Conservation (phyloP, 2,797 vertebrate genomes). For the Protonibea diacanthus region DNA sequence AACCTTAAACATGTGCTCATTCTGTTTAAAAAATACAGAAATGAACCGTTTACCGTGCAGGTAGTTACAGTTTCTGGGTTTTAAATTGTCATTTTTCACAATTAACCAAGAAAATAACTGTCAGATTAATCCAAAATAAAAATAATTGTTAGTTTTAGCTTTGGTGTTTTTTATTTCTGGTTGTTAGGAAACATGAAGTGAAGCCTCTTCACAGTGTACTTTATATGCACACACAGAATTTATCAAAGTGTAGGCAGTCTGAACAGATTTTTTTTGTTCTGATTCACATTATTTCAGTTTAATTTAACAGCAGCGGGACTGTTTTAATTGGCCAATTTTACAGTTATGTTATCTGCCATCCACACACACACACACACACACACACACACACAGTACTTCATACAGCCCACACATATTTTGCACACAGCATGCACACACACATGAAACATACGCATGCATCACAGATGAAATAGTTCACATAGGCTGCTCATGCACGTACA, state of each 20-base stretch:
- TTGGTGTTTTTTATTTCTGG: no score
- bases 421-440: constrained; percentile 10
- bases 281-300: constrained; percentile 12
- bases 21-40: not conserved
- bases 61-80: not conserved
- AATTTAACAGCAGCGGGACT: constrained; percentile 34
- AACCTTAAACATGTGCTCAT: not conserved
- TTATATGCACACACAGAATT: constrained; percentile 6
- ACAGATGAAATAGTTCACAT: not conserved
- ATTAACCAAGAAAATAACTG: not conserved
- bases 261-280: not conserved
- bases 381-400: constrained; percentile 19
- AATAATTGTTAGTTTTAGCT: not conserved
- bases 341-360: constrained; percentile 31
- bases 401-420: constrained; percentile 38
- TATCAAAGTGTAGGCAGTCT: constrained; percentile 11
- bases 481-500: constrained; percentile 2
- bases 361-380: constrained; percentile 10
- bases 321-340: constrained; percentile 51
- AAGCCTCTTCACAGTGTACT: not conserved
- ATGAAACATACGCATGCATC: not conserved
- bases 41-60: not conserved
- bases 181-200: not conserved
- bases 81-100: not conserved
- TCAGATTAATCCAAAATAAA: not conserved